Percentiles rank a stretch among this genome's conserved stretches.
These are phyloP conservation scores for Hyposmocoma kahamanoa DNA, from an alignment of 1,140 invertebrate genomes.

Conservation along the genomic window DNA sequence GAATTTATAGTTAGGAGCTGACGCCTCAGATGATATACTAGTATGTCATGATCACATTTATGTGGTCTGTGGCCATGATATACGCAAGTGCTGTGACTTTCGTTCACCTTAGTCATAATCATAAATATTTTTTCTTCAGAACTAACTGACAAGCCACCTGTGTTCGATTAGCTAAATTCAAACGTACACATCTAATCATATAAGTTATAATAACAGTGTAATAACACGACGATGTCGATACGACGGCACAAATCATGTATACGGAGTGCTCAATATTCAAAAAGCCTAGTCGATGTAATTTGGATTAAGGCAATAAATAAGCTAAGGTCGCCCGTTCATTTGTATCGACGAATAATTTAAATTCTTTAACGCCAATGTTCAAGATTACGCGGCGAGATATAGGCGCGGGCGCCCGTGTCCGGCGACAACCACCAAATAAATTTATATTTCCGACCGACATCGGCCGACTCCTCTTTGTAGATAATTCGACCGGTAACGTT, in stretches of 20 bases:
- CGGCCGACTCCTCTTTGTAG: conserved; percentile 66
- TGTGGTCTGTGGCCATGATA: no score
- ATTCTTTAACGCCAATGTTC: conserved; percentile 74
- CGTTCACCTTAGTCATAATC: conserved; percentile 6
- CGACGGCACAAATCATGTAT: conserved; percentile 57
- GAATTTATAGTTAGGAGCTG: conserved; percentile 42
- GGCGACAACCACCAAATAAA: conserved; percentile 68
- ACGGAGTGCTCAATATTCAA: conserved; percentile 54
- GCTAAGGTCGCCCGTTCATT: conserved; percentile 65
- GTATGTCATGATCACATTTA: conserved; percentile 23
- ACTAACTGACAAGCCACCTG: not conserved
- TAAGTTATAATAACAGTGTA: conserved; percentile 24
- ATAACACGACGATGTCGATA: conserved; percentile 38
- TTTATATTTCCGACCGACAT: conserved; percentile 71
- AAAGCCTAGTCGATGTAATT: conserved; percentile 68
- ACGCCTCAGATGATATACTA: conserved; percentile 28
- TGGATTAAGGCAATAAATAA: conserved; percentile 71
- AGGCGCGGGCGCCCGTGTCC: conserved; percentile 65
- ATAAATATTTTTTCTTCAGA: not conserved
- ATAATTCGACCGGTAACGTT: conserved; percentile 71
- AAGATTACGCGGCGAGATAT: conserved; percentile 70
- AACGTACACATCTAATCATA: not conserved
- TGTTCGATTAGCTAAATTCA: not conserved
- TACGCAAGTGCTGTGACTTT: conserved; percentile 24
- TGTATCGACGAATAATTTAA: conserved; percentile 73